Percentiles rank a stretch among this genome's conserved stretches.
Evolutionary conservation across 2,888 invertebrate genomes (phyloP).

Genomic region (Apoderus coryli): DNA sequence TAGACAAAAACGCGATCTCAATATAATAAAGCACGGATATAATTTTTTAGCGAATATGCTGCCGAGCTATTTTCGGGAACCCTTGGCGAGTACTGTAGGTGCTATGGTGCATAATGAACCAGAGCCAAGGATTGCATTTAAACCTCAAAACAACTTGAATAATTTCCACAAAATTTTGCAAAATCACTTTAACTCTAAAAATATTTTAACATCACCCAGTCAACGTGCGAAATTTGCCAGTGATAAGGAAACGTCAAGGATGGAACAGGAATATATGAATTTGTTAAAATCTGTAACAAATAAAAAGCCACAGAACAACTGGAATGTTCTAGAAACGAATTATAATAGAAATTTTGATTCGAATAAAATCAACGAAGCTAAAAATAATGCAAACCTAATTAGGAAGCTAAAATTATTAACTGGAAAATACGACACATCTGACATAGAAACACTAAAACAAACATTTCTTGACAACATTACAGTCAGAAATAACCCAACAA

Average conservation of each 20-base stretch:
- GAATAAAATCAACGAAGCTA: neutral
- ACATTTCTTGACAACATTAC: neutral
- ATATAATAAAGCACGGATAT: constrained; percentile 16
- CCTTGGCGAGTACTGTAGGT: constrained; percentile 15
- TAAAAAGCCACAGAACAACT: neutral
- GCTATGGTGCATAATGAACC: neutral
- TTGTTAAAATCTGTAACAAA: neutral
- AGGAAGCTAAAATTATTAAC: no score
- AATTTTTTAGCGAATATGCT: constrained; percentile 21
- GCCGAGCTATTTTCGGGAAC: constrained; percentile 19
- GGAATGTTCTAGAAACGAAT: neutral
- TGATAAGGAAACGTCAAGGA: no score
- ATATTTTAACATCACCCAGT: neutral
- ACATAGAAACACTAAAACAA: neutral
- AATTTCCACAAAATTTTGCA: neutral
- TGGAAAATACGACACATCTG: no score
- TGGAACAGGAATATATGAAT: no score
- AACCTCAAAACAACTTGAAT: neutral
- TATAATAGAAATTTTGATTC: no score
- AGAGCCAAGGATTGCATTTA: no score
- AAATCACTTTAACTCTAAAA: constrained; percentile 1
- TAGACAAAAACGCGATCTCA: constrained; percentile 7
- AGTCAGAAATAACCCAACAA: neutral
- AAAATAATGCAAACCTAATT: neutral
- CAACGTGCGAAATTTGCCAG: no score